Base-by-base conservation (phyloP, 2,113 vertebrate genomes). In the Sminthopsis crassicaudata region DNA sequence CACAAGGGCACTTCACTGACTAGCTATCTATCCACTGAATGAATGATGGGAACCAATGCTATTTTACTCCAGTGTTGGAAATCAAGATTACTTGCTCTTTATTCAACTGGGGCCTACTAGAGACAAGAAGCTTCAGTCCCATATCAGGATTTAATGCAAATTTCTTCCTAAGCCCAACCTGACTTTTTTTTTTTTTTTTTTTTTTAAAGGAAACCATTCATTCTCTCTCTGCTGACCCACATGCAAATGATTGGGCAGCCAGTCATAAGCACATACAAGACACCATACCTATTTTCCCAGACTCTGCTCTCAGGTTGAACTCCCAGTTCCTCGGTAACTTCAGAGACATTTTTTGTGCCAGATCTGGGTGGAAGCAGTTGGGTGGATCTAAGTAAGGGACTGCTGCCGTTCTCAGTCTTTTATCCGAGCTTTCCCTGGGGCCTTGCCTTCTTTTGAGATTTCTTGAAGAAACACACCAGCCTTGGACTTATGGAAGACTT, bases 321-420 rank as follows among this genome's bases (percentile, higher is more conserved):
- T 99, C 99, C 99, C 99, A 99, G 98, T 98, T 99, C 96, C 99
- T 99, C 90, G 99, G 99, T 97, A 99, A 98, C 98, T 99, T 99
- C 90, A 99, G 98, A 97, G 99, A 99, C 99, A 99, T 99, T 90
- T 91, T 97, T 92, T 67, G 91, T 67, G 54, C 0, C 16, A 7
- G 46, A 91, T 52, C 50, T 23, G 19, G 19, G 36, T 91, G 22
- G 54, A 67, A 42, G 36, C 76, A 84, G 36, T 42, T 84, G 91
- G 4, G 53, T 94, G 95, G 89, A 91, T 93, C 90, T 27, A 57
- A 42, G n/a, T 5, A 48, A 48, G 48, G 84, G 95, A 46, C 0
- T 46, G 94, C 36, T 53, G 36, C 50, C 84, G 24, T 48, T 0
- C 0, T 36, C 36, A 36, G 94, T 94, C 46, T 95, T 0, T 95